Percentiles rank a stretch among this genome's conserved stretches.
Evolutionary conservation across 2,797 vertebrate species (phyloP).

Genomic region (Pelochelys cantorii): DNA sequence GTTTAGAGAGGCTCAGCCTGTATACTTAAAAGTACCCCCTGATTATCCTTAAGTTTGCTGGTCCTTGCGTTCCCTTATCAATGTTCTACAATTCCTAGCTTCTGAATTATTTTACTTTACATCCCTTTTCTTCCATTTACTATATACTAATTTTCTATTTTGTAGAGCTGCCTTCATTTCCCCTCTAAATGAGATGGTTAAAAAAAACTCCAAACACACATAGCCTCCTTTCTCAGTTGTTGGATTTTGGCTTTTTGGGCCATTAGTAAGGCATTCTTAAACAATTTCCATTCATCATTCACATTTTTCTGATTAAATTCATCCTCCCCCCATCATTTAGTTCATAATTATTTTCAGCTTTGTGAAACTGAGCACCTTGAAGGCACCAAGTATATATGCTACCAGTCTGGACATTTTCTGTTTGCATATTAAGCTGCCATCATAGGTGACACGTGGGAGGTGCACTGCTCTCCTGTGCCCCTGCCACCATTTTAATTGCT

Average conservation of each 20-base stretch:
- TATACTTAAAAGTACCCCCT: background rate
- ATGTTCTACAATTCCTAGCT: background rate
- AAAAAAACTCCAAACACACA: background rate
- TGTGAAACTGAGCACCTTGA: background rate
- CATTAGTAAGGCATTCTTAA: background rate
- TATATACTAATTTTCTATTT: too few relatives aligned
- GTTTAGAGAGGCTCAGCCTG: too few relatives aligned
- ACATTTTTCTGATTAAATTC: background rate
- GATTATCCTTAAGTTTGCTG: background rate
- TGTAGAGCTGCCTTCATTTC: background rate
- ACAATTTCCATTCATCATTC: background rate
- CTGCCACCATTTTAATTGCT: too few relatives aligned
- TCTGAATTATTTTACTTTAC: background rate
- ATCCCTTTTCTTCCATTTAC: background rate
- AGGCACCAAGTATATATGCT: background rate
- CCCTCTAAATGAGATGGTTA: background rate
- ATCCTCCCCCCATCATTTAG: background rate
- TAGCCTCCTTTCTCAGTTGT: background rate
- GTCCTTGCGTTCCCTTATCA: background rate
- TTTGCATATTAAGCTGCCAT: background rate
- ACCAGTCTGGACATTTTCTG: background rate
- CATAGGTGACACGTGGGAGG: too few relatives aligned
- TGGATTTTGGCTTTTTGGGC: background rate
- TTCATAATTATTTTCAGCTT: background rate
- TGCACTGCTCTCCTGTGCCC: too few relatives aligned